Evolutionary conservation across 2,888 invertebrate species (phyloP).

Genomic region (Melolontha melolontha): DNA sequence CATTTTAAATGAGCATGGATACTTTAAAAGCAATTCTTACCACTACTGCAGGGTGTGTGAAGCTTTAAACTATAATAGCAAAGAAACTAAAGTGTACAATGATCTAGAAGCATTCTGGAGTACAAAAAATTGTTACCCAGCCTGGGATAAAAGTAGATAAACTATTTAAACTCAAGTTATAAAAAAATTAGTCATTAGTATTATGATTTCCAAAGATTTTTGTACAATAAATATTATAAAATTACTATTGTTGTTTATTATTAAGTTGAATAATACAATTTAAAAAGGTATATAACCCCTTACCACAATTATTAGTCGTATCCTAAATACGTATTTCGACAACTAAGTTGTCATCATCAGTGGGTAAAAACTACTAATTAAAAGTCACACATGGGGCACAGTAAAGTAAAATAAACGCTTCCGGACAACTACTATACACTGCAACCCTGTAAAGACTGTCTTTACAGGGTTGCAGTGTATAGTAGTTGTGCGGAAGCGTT

Average conservation of each 20-base stretch:
- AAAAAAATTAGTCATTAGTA: not conserved
- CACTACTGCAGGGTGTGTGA: conserved; percentile 77
- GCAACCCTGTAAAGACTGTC: too few species aligned
- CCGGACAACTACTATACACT: too few species aligned
- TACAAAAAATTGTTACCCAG: conserved; percentile 55
- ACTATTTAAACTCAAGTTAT: conserved; percentile 6
- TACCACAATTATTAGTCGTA: too few species aligned
- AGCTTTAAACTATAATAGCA: conserved; percentile 74
- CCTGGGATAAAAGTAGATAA: conserved; percentile 52
- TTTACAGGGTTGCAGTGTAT: too few species aligned
- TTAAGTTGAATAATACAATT: not conserved
- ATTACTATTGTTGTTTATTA: too few species aligned
- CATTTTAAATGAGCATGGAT: conserved; percentile 76
- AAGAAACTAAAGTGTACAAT: conserved; percentile 61
- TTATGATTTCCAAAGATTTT: conserved; percentile 30
- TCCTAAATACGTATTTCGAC: too few species aligned
- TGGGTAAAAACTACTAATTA: too few species aligned
- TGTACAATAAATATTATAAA: conserved; percentile 1
- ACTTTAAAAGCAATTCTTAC: conserved; percentile 70
- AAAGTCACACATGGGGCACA: too few species aligned
- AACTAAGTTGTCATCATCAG: too few species aligned
- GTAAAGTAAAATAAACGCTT: too few species aligned
- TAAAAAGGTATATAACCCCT: too few species aligned
- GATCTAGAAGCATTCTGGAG: conserved; percentile 65
- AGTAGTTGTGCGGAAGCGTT: too few species aligned